phyloP scores from a whole-genome alignment of 2,797 vertebrate species.

The Pampus argenteus region DNA sequence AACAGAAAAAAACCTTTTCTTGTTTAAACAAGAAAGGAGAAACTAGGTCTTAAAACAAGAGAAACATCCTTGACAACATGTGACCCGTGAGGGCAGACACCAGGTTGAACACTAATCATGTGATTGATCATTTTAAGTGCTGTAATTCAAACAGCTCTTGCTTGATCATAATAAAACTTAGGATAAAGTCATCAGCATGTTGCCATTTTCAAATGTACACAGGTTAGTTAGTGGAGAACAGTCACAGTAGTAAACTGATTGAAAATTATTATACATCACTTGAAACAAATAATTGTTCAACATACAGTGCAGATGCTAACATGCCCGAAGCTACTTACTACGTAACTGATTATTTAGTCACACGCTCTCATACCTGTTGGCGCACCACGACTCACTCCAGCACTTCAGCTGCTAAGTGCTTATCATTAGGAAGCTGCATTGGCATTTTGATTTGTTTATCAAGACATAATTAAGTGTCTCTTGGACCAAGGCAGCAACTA shows the following conservation, averaged over 20 bases:
- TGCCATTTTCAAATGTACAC: no score
- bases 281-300: not conserved
- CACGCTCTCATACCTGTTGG: constrained; percentile 15
- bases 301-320: not conserved
- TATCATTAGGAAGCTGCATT: constrained; percentile 29
- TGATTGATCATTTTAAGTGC: not conserved
- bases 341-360: constrained; percentile 1
- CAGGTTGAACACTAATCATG: not conserved
- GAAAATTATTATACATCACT: not conserved
- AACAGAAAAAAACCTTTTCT: no score
- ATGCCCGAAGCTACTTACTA: not conserved
- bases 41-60: no score
- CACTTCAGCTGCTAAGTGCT: constrained; percentile 18
- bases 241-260: not conserved
- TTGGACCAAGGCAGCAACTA: constrained; percentile 15
- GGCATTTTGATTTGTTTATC: constrained; percentile 48
- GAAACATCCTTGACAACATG: no score
- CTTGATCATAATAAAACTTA: not conserved
- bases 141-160: not conserved
- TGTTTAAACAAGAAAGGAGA: no score
- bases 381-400: not conserved
- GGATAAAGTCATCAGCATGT: not conserved
- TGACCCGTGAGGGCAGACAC: not conserved
- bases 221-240: not conserved
- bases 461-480: constrained; percentile 47